Evolutionary conservation across 1,140 invertebrate species (phyloP), one percentile per base, ranked within the genome.

Genomic region (Macrocentrus cingulum): DNA sequence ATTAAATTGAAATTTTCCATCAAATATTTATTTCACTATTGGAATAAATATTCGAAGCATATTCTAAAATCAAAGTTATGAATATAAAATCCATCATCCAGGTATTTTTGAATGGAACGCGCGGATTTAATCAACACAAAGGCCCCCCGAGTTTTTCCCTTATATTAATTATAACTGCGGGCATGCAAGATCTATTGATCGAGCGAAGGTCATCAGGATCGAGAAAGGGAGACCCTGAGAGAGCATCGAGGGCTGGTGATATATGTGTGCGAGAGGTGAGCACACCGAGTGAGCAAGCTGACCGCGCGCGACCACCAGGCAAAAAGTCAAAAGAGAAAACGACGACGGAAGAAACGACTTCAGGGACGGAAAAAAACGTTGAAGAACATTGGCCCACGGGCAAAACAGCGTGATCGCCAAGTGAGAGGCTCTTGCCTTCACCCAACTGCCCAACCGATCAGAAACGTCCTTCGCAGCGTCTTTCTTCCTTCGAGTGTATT

Each of bases 381-480:
- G 54, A 56, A 46, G 32, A 4, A 25, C 7, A n/a, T 36, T 41
- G 11, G 25, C 39, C 45, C 54, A 54, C 32, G 59, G 37, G 16
- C 23, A 42, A 20, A 56, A 25, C 16, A 20, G 51, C 42, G 49
- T 34, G 39, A 29, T 59, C 34, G 39, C 23, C 41, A 20, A 20
- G 41, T 15, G 41, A 54, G 25, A 37, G 3, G 7, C 59, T 70
- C 59, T 70, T 51, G 66, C 71, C 67, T 71, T 71, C 64, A 71
- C 63, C 67, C 61, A 68, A 58, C 69, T 68, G 62, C 63, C 63
- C 64, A 69, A 59, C 64, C 70, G 66, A 71, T 72, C 68, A 71
- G 64, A 69, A 69, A 66, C 60, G 63, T 60, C 67, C 70, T 74
- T 74, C 64, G 36, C 29, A 20, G 13, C 32, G 32, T 51, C 49